These are phyloP conservation scores for Notoglanidium macrostoma DNA, from an alignment of 2,797 vertebrate genomes.

Conservation along the genomic window DNA sequence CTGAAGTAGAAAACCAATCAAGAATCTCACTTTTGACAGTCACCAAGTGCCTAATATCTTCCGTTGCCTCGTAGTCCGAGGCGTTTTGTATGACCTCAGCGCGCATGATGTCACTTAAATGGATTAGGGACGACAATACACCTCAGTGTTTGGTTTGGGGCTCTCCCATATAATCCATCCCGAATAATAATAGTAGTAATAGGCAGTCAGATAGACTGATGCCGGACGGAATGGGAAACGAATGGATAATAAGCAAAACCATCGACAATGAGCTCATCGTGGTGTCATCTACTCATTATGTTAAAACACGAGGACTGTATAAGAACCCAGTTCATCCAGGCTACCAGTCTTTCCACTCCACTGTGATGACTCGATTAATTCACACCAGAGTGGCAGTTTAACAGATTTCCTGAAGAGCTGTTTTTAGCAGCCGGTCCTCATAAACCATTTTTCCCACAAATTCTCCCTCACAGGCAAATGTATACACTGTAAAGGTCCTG, in stretches of 20 bases:
- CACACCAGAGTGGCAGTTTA: slow-evolving; percentile 46
- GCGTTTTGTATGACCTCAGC: slow-evolving; percentile 56
- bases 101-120: slow-evolving; percentile 57
- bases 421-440: slow-evolving; percentile 36
- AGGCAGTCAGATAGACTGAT: slow-evolving; percentile 39
- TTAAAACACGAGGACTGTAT: slow-evolving; percentile 19
- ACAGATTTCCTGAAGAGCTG: slow-evolving; percentile 49
- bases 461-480: slow-evolving; percentile 42
- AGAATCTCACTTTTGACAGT: neutral
- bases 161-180: slow-evolving; percentile 50
- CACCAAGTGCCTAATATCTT: slow-evolving; percentile 45
- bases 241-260: slow-evolving; percentile 27
- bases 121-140: slow-evolving; percentile 54
- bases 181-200: slow-evolving; percentile 53
- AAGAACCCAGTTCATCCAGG: slow-evolving; percentile 29
- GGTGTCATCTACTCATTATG: slow-evolving; percentile 27
- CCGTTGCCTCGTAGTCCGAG: slow-evolving; percentile 27
- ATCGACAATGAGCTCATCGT: slow-evolving; percentile 26
- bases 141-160: slow-evolving; percentile 50
- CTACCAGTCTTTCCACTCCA: slow-evolving; percentile 22
- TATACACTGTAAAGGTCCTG: slow-evolving; percentile 45
- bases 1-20: neutral
- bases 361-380: slow-evolving; percentile 31
- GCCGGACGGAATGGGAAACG: slow-evolving; percentile 40
- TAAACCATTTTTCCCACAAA: slow-evolving; percentile 56